Conservation (phyloP, 2,888 invertebrate genomes). For the Lomographa bimaculata region DNA sequence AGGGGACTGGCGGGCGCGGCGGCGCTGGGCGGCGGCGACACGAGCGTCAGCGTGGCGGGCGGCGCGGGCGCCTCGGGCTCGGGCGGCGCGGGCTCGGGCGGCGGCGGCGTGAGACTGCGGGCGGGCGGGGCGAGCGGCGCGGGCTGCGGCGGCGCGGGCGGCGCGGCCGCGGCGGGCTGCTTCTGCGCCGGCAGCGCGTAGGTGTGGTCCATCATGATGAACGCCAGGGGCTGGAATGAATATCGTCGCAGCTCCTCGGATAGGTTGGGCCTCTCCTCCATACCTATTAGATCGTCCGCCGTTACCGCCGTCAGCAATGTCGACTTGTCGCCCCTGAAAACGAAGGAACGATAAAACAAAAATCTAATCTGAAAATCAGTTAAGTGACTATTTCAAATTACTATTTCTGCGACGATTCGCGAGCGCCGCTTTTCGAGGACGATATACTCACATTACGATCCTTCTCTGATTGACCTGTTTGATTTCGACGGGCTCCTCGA, state of each 20-base stretch:
- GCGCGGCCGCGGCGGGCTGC: constrained; percentile 57
- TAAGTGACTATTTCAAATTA: too few species aligned
- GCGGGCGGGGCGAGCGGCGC: constrained; percentile 22
- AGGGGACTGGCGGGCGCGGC: constrained; percentile 62
- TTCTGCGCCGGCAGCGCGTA: constrained; percentile 78
- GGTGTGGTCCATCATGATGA: constrained; percentile 78
- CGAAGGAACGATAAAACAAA: constrained; percentile 3
- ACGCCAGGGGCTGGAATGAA: constrained; percentile 72
- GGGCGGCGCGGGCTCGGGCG: constrained; percentile 30
- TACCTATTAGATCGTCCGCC: constrained; percentile 77
- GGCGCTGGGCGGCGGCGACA: constrained; percentile 51
- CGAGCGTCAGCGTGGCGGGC: constrained; percentile 46
- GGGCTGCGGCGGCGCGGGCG: constrained; percentile 48
- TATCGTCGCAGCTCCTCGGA: constrained; percentile 75
- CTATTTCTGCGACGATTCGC: too few species aligned
- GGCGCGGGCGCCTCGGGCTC: constrained; percentile 34
- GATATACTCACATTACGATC: constrained; percentile 74
- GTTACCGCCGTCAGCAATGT: constrained; percentile 74
- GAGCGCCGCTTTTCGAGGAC: too few species aligned
- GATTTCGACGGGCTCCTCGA: constrained; percentile 55
- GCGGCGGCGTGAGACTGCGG: constrained; percentile 33
- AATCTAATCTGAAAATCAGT: too few species aligned
- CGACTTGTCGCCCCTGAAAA: constrained; percentile 74
- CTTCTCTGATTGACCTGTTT: constrained; percentile 67
- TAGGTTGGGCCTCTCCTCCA: constrained; percentile 77